Percentiles rank a stretch among this genome's conserved stretches.
phyloP scores from a whole-genome alignment of 2,888 invertebrate genomes.

The Agonopterix alstromeriana region DNA sequence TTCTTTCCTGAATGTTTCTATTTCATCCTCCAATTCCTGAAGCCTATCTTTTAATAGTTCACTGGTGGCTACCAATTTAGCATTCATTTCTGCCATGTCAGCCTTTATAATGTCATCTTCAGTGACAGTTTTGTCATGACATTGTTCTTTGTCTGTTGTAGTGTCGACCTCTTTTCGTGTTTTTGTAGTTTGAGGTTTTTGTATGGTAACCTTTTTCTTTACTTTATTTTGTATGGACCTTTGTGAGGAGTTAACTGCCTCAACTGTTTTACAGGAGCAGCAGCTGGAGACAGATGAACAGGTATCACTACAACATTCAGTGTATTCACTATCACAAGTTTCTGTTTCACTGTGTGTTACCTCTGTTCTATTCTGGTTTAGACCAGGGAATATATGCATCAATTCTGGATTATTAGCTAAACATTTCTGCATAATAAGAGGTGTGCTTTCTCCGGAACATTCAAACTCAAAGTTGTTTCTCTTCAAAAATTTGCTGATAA shows the following conservation, averaged over 20 bases:
- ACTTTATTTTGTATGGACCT: conserved; percentile 14
- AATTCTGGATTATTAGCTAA: conserved; percentile 49
- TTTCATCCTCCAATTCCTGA: conserved; percentile 80
- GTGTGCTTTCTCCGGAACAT: conserved; percentile 62
- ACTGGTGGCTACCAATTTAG: conserved; percentile 72
- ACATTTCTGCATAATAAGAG: conserved; percentile 57
- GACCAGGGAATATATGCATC: conserved; percentile 46
- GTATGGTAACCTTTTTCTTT: conserved; percentile 16
- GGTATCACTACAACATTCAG: conserved; percentile 44
- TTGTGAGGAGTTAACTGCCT: conserved; percentile 17
- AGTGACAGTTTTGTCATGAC: conserved; percentile 41
- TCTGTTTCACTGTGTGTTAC: conserved; percentile 41
- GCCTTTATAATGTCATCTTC: conserved; percentile 45
- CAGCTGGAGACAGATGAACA: conserved; percentile 52
- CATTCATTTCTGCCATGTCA: conserved; percentile 63
- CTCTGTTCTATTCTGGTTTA: conserved; percentile 26
- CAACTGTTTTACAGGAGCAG: conserved; percentile 58
- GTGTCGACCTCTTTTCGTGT: conserved; percentile 29
- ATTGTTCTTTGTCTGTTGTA: conserved; percentile 12
- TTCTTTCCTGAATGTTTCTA: conserved; percentile 72
- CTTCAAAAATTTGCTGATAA: conserved; percentile 73
- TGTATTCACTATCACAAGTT: conserved; percentile 44
- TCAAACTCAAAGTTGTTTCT: conserved; percentile 36
- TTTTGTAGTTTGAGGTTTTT: conserved; percentile 18
- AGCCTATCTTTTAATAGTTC: conserved; percentile 79